phyloP scores from a whole-genome alignment of 1,140 invertebrate species.

The Neotoxoptera formosana region DNA sequence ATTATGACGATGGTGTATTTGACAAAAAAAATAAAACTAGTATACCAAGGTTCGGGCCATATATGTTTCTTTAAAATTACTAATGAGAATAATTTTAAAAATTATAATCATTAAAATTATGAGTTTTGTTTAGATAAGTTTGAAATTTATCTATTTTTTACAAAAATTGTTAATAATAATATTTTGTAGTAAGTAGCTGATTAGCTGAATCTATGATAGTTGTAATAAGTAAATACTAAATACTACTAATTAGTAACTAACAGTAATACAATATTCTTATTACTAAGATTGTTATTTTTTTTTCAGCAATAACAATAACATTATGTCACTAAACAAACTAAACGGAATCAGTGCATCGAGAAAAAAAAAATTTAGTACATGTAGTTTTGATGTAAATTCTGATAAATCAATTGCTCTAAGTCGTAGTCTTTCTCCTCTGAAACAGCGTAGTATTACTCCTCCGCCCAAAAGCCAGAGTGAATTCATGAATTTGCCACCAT shows the following conservation, averaged over 20 bases:
- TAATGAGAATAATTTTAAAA: not conserved
- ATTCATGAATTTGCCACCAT: not conserved
- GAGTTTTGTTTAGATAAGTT: not conserved
- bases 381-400: conserved; percentile 47
- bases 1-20: conserved; percentile 7
- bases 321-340: not conserved
- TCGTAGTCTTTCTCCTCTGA: conserved; percentile 44
- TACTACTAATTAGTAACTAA: not conserved
- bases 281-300: not conserved
- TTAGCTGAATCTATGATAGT: not conserved
- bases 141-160: not conserved
- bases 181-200: not conserved
- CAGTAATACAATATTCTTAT: no score
- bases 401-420: conserved; percentile 25
- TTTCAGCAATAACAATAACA: conserved; percentile 23
- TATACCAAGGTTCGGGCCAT: conserved; percentile 22
- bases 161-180: not conserved
- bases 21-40: not conserved
- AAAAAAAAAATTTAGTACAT: conserved; percentile 49
- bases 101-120: not conserved
- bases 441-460: conserved; percentile 49
- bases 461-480: conserved; percentile 32
- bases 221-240: not conserved
- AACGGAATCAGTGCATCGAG: conserved; percentile 2
- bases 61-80: not conserved